A percentile compares a stretch with the other conserved stretches of the same genome.
Conservation (phyloP, 2,797 vertebrate species). For the Xerus rutilus region DNA sequence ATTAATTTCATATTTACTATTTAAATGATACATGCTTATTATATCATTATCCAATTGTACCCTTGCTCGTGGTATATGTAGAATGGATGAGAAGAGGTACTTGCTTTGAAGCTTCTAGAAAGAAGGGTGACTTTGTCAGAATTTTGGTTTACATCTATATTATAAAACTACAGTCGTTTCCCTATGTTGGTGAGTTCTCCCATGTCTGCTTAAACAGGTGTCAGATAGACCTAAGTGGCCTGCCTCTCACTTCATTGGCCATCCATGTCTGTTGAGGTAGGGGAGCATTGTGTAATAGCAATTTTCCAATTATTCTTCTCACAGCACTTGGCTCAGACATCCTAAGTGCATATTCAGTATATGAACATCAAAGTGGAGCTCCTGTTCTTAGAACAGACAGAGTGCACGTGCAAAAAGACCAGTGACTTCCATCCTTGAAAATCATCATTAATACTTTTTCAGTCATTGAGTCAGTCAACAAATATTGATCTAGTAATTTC, state of each 20-base stretch:
- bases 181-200: neutral
- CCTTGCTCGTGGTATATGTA: neutral
- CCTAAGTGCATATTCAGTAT: neutral
- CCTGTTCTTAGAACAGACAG: neutral
- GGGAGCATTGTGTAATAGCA: neutral
- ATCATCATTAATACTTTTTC: neutral
- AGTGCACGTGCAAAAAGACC: neutral
- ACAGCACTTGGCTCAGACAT: neutral
- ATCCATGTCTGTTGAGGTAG: neutral
- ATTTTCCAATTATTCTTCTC: conserved; percentile 1
- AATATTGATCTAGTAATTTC: neutral
- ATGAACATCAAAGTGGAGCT: neutral
- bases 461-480: neutral
- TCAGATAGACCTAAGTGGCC: neutral
- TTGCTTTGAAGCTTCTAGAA: neutral
- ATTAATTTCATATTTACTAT: neutral
- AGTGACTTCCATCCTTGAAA: neutral
- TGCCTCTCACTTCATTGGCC: neutral
- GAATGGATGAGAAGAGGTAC: neutral
- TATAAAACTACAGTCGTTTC: neutral
- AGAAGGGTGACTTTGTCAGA: neutral
- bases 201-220: neutral
- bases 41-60: neutral
- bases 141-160: neutral
- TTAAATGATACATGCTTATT: neutral